These are phyloP conservation scores for Actinostola sp. DNA, from an alignment of 92 coral and sea anemone species.

Conservation along the genomic window DNA sequence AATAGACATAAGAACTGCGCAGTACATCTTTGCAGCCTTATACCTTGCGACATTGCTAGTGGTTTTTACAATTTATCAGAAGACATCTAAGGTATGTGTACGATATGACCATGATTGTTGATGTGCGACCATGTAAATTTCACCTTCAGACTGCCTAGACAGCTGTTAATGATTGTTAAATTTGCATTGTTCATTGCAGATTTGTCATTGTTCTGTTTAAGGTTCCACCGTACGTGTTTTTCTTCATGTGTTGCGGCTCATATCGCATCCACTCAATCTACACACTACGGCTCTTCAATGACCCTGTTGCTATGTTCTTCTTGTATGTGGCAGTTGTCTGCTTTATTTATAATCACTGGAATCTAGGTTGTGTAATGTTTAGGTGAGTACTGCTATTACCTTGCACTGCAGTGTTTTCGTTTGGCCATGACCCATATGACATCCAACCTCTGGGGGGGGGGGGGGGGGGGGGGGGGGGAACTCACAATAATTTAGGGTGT, in stretches of 20 bases:
- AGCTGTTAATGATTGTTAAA: no score
- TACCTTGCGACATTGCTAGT: conserved; percentile 73
- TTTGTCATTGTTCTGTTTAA: conserved; percentile 10
- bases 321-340: conserved; percentile 82
- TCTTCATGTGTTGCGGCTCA: conserved; percentile 99
- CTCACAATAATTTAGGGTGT: no score
- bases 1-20: conserved; percentile 73
- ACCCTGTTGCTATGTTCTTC: conserved; percentile 98
- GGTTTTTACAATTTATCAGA: conserved; percentile 82
- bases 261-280: conserved; percentile 97
- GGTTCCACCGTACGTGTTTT: conserved; percentile 94
- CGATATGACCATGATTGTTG: no score
- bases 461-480: no score
- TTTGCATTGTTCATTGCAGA: no score
- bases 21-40: conserved; percentile 72
- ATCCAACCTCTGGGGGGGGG: no score
- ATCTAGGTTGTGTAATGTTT: conserved; percentile 79
- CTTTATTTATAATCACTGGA: conserved; percentile 74
- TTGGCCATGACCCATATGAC: no score
- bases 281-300: conserved; percentile 90
- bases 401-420: no score
- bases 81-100: conserved; percentile 65
- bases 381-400: conserved; percentile 82
- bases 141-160: not conserved
- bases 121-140: no score